Evolutionary conservation across 1,140 invertebrate genomes (phyloP).

Genomic region (Rhynchophorus ferrugineus): DNA sequence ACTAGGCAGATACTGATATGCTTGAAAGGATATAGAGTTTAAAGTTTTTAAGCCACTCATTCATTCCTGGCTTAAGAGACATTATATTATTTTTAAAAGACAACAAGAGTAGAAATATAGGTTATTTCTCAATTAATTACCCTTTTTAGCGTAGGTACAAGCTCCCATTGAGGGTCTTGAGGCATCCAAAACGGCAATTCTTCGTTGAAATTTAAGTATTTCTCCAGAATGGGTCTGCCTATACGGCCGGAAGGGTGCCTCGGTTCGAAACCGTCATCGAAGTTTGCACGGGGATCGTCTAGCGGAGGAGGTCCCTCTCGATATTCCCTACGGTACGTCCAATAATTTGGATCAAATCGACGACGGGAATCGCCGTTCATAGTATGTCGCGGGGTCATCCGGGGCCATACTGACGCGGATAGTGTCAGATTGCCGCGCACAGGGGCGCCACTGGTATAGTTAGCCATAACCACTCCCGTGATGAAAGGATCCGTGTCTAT

Average conservation of each 20-base stretch:
- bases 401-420: conserved; percentile 63
- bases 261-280: conserved; percentile 12
- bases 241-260: conserved; percentile 10
- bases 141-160: conserved; percentile 60
- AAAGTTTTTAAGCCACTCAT: no score
- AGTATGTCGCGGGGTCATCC: conserved; percentile 48
- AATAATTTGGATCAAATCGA: background rate
- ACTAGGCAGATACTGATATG: no score
- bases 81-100: no score
- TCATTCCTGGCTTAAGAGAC: no score
- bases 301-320: background rate
- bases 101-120: no score
- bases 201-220: conserved; percentile 69
- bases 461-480: conserved; percentile 79
- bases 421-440: conserved; percentile 80
- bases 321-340: background rate
- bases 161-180: conserved; percentile 44
- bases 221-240: conserved; percentile 48
- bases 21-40: no score
- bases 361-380: conserved; percentile 21
- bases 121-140: no score
- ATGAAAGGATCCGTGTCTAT: conserved; percentile 78
- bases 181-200: conserved; percentile 70
- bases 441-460: conserved; percentile 84
- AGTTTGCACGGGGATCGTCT: conserved; percentile 7